Conservation (phyloP, 2,888 invertebrate species). For the Meliscaeva auricollis region DNA sequence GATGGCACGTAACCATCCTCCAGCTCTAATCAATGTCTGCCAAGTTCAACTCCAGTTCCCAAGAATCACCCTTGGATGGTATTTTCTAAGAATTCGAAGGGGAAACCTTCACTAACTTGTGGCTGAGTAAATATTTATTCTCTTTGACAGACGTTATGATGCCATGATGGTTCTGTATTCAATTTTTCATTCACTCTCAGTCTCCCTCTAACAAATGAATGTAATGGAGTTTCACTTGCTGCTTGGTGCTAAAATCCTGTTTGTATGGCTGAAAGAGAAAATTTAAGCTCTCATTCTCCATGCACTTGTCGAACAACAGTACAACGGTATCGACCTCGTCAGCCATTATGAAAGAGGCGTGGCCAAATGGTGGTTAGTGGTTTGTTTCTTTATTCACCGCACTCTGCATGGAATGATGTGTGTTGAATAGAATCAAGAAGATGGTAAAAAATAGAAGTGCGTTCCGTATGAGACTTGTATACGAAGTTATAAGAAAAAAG, state of each 20-base stretch:
- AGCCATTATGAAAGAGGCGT: constrained; percentile 75
- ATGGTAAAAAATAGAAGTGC: constrained; percentile 7
- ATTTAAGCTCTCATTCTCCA: constrained; percentile 32
- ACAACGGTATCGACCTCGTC: constrained; percentile 37
- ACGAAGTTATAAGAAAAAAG: too few species aligned
- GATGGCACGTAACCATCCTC: constrained; percentile 35
- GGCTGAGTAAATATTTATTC: constrained; percentile 72
- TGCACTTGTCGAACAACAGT: constrained; percentile 12
- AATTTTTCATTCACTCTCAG: background rate
- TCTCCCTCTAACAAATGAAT: background rate
- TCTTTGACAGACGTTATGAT: constrained; percentile 57
- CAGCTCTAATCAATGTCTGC: constrained; percentile 10
- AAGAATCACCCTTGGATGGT: constrained; percentile 38
- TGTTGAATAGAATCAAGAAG: constrained; percentile 20
- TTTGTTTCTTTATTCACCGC: constrained; percentile 54
- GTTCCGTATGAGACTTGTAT: too few species aligned
- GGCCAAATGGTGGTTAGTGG: constrained; percentile 26
- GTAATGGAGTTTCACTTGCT: constrained; percentile 16
- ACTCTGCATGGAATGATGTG: background rate
- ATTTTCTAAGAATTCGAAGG: constrained; percentile 42
- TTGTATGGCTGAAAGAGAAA: constrained; percentile 19
- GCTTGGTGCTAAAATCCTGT: background rate
- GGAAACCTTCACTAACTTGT: constrained; percentile 60
- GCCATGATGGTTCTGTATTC: constrained; percentile 61
- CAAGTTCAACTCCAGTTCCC: constrained; percentile 24